These are phyloP conservation scores for Eidolon helvum DNA, from an alignment of 2,113 vertebrate genomes.

Conservation along the genomic window DNA sequence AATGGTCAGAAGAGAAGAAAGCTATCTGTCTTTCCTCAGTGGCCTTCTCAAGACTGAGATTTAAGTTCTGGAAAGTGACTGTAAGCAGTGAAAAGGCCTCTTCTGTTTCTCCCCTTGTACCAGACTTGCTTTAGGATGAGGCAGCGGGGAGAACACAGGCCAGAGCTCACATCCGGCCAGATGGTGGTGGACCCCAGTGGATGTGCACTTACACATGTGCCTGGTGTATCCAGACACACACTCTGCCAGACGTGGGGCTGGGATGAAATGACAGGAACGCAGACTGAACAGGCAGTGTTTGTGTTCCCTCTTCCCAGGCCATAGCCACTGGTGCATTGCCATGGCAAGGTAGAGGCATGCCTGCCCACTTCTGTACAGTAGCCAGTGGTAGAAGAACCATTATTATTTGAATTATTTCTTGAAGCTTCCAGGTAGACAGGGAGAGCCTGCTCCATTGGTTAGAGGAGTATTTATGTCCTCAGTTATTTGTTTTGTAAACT, in stretches of 20 bases:
- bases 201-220: not conserved
- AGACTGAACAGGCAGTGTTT: not conserved
- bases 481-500: constrained; percentile 46
- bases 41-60: not conserved
- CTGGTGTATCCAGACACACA: not conserved
- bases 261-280: not conserved
- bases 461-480: not conserved
- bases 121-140: not conserved
- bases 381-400: not conserved
- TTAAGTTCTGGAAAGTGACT: not conserved
- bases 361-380: not conserved
- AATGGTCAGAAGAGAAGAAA: not conserved
- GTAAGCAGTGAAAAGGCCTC: not conserved
- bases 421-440: not conserved
- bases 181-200: not conserved
- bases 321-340: not conserved
- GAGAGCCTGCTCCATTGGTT: not conserved
- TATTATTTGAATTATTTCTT: not conserved
- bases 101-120: not conserved
- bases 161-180: not conserved
- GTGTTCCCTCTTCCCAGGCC: not conserved
- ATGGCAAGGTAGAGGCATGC: not conserved
- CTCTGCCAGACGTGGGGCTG: accelerated
- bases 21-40: not conserved
- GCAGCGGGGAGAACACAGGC: not conserved